phyloP scores from a whole-genome alignment of 1,140 invertebrate genomes.

The Ostrea edulis region DNA sequence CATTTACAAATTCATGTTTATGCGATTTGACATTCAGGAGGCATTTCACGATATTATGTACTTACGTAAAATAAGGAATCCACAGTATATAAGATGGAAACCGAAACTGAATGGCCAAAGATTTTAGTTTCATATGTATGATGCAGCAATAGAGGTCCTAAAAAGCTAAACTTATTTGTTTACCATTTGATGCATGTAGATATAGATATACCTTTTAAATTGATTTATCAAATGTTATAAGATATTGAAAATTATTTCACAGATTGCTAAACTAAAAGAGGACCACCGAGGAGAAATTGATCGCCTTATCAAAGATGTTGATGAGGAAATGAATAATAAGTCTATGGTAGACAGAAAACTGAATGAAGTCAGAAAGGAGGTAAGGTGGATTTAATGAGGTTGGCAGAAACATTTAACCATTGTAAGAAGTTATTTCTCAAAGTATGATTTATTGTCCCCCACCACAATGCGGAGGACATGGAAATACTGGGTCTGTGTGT shows the following conservation, averaged over 20 bases:
- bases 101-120: no score
- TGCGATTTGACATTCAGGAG: no score
- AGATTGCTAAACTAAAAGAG: conserved; percentile 77
- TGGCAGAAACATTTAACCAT: no score
- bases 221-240: background rate
- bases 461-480: no score
- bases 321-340: conserved; percentile 86
- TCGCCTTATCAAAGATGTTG: conserved; percentile 84
- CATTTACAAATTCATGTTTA: no score
- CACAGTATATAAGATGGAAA: no score
- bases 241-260: conserved; percentile 22
- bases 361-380: conserved; percentile 86
- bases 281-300: conserved; percentile 86
- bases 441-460: no score
- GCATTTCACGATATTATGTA: no score
- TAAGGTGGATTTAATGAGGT: conserved; percentile 67
- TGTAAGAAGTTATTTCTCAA: no score
- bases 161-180: background rate
- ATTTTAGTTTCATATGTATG: no score
- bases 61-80: no score
- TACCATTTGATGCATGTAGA: background rate
- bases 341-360: conserved; percentile 87
- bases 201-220: background rate
- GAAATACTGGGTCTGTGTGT: no score
- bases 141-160: background rate